Conservation (phyloP, 1,140 invertebrate species). For the Drosophila nasuta region DNA sequence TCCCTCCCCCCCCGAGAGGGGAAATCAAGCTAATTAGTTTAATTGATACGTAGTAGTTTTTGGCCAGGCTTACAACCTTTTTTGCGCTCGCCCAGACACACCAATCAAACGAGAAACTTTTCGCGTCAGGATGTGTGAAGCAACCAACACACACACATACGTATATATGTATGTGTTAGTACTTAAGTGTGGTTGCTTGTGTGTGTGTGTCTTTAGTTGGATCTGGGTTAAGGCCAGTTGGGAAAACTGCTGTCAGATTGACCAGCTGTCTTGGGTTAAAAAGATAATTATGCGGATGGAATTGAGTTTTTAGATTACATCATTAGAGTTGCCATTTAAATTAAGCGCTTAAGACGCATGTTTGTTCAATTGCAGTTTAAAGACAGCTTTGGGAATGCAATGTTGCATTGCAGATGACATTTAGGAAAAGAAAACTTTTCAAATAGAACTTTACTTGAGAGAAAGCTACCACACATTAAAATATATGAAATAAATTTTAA, state of each 20-base stretch:
- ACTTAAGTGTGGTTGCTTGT: background rate
- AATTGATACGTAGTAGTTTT: conserved; percentile 68
- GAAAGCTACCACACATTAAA: too few relatives aligned
- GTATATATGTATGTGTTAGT: background rate
- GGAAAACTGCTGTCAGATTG: conserved; percentile 6
- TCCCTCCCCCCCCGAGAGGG: background rate
- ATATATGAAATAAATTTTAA: too few relatives aligned
- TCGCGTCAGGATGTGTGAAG: conserved; percentile 7
- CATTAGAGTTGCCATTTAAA: background rate
- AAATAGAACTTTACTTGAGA: too few relatives aligned
- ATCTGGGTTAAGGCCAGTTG: background rate
- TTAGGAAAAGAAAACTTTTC: too few relatives aligned
- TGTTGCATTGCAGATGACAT: too few relatives aligned
- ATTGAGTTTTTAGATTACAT: background rate
- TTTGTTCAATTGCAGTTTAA: too few relatives aligned
- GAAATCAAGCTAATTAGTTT: conserved; percentile 78
- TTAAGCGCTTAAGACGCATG: background rate
- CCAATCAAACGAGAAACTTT: conserved; percentile 30
- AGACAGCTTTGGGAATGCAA: too few relatives aligned
- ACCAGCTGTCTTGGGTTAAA: background rate
- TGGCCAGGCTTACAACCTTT: conserved; percentile 33
- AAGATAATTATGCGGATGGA: conserved; percentile 1
- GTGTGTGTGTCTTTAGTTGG: background rate
- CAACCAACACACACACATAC: background rate
- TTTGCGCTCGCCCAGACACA: background rate